Evolutionary conservation across 1,140 invertebrate species (phyloP).

Genomic region (Drosophila asahinai): DNA sequence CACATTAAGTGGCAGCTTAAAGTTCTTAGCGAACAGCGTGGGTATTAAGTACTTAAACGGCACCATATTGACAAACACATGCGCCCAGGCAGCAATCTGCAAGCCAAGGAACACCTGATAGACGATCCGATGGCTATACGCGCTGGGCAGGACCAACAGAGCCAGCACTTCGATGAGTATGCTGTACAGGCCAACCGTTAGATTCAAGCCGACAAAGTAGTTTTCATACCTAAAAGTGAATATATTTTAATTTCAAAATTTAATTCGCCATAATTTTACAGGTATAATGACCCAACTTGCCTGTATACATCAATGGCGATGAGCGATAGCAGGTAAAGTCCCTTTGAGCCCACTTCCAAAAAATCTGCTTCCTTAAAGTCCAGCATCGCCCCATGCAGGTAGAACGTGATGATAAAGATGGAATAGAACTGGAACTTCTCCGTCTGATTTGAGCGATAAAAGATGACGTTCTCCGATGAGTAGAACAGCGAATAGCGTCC

Average conservation of each 20-base stretch:
- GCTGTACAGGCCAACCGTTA: constrained; percentile 75
- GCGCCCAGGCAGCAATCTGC: constrained; percentile 74
- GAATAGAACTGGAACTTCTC: constrained; percentile 84
- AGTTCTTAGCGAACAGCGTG: constrained; percentile 82
- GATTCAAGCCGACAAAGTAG: constrained; percentile 81
- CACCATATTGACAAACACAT: constrained; percentile 77
- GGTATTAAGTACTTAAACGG: constrained; percentile 84
- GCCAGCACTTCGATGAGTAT: constrained; percentile 76
- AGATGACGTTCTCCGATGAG: constrained; percentile 80
- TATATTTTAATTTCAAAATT: neutral
- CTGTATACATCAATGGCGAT: constrained; percentile 77
- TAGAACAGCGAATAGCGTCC: constrained; percentile 80
- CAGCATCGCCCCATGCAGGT: constrained; percentile 77
- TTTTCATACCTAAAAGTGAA: constrained; percentile 73
- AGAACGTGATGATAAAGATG: constrained; percentile 81
- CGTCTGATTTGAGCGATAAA: constrained; percentile 78
- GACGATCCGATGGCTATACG: constrained; percentile 68
- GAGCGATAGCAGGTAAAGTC: constrained; percentile 71
- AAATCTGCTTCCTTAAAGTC: constrained; percentile 81
- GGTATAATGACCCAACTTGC: constrained; percentile 38
- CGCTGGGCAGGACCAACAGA: constrained; percentile 70
- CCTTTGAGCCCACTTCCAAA: constrained; percentile 76
- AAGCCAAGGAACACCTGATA: constrained; percentile 78
- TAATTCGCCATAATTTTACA: neutral
- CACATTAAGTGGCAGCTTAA: constrained; percentile 77